A percentile compares a stretch with the other conserved stretches of the same genome.
Conservation (phyloP, 2,888 invertebrate genomes). For the Drosophila macrospina region DNA sequence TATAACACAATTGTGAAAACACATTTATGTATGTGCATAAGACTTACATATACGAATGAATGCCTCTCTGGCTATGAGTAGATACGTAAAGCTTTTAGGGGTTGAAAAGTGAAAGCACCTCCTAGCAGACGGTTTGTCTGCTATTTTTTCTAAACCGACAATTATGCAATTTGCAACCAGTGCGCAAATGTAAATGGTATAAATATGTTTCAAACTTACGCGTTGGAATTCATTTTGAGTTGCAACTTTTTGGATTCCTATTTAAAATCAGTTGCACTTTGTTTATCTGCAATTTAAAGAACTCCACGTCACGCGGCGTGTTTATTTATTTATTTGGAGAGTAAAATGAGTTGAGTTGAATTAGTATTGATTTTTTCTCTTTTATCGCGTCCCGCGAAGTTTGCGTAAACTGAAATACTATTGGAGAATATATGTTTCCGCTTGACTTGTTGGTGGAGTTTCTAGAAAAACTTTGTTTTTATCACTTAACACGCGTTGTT, state of each 20-base stretch:
- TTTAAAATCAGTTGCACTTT: conserved; percentile 15
- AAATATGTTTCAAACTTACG: conserved; percentile 50
- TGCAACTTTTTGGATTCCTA: conserved; percentile 23
- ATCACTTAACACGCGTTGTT: conserved; percentile 53
- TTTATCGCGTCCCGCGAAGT: neutral
- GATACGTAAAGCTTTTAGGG: conserved; percentile 40
- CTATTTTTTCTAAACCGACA: conserved; percentile 19
- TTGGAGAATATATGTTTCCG: conserved; percentile 7
- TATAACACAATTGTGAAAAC: conserved; percentile 31
- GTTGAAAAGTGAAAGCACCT: conserved; percentile 66
- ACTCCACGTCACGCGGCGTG: conserved; percentile 39
- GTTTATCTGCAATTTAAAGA: conserved; percentile 6
- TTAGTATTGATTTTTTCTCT: conserved; percentile 26
- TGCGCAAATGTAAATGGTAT: conserved; percentile 10
- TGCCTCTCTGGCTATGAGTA: conserved; percentile 4
- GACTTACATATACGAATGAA: neutral
- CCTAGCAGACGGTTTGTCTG: conserved; percentile 26
- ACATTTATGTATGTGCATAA: conserved; percentile 9
- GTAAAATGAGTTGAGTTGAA: conserved; percentile 5
- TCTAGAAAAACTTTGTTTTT: conserved; percentile 24
- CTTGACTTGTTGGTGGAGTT: neutral
- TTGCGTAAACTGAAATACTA: conserved; percentile 14
- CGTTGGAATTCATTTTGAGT: conserved; percentile 60
- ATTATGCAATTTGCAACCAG: conserved; percentile 69
- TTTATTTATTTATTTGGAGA: conserved; percentile 8